A percentile compares a stretch with the other conserved stretches of the same genome.
Evolutionary conservation across 2,888 invertebrate species (phyloP).

Genomic region (Brachypalpus laphriformis): DNA sequence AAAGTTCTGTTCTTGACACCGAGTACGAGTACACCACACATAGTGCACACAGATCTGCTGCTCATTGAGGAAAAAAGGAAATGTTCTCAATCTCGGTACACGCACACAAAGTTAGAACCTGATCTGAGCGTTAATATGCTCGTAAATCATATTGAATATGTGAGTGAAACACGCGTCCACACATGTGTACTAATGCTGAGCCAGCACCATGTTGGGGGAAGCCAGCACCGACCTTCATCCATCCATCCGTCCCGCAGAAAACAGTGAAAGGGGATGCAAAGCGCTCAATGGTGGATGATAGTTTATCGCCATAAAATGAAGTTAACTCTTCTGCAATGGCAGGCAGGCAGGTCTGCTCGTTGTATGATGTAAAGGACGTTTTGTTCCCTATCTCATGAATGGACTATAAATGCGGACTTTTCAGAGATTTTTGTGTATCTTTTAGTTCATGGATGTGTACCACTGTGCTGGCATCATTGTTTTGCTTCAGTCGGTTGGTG

Average conservation of each 20-base stretch:
- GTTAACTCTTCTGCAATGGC: conserved; percentile 40
- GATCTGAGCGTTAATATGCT: conserved; percentile 54
- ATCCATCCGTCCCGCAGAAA: not conserved
- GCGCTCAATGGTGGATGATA: conserved; percentile 38
- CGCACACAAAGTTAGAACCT: conserved; percentile 13
- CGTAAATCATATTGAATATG: conserved; percentile 68
- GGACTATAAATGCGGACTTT: conserved; percentile 49
- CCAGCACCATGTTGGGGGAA: not conserved
- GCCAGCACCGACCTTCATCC: not conserved
- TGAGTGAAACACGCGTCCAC: conserved; percentile 42
- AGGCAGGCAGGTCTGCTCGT: conserved; percentile 14
- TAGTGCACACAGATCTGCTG: conserved; percentile 12
- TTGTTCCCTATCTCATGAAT: conserved; percentile 7
- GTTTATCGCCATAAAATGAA: conserved; percentile 66
- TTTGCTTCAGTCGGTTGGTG: not conserved
- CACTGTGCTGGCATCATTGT: not conserved
- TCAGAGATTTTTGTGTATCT: conserved; percentile 32
- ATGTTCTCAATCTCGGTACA: conserved; percentile 31
- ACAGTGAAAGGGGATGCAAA: not conserved
- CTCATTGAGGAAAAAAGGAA: conserved; percentile 1
- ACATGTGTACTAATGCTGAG: conserved; percentile 19
- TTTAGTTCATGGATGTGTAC: not conserved
- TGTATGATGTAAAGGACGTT: conserved; percentile 55
- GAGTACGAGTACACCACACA: not conserved
- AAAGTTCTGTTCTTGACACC: conserved; percentile 35